Conservation (phyloP, 2,797 vertebrate species). For the Eulemur mongoz region DNA sequence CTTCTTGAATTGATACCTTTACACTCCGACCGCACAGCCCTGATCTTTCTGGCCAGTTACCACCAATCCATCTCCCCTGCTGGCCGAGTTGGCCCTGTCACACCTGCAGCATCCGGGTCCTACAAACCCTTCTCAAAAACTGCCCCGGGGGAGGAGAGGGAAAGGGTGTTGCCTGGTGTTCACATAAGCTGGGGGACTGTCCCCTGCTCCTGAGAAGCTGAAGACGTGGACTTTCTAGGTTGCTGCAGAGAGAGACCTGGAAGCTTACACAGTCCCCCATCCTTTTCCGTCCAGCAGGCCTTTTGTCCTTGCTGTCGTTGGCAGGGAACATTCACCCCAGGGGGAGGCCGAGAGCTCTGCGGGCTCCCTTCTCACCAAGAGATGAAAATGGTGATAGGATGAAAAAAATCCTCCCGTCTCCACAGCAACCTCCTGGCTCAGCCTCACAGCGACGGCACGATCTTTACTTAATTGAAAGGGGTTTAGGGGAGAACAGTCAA, state of each 20-base stretch:
- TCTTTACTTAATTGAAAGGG: constrained; percentile 36
- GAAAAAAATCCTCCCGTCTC: background rate
- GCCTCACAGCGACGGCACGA: background rate
- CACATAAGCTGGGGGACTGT: background rate
- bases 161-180: background rate
- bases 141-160: background rate
- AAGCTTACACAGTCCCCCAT: background rate
- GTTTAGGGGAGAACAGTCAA: background rate
- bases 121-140: background rate
- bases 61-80: background rate
- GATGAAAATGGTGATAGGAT: background rate
- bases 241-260: background rate
- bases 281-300: background rate
- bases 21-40: accelerated
- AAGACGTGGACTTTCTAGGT: background rate
- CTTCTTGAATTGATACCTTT: background rate
- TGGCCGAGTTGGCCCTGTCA: accelerated
- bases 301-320: constrained; percentile 52
- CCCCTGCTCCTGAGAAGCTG: background rate
- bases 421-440: constrained; percentile 44
- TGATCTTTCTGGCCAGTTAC: background rate
- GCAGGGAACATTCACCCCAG: background rate
- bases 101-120: no score
- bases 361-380: constrained; percentile 36
- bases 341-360: background rate